Evolutionary conservation across 2,113 vertebrate species (phyloP), one percentile per base, ranked within the genome.

Genomic region (Condylura cristata): DNA sequence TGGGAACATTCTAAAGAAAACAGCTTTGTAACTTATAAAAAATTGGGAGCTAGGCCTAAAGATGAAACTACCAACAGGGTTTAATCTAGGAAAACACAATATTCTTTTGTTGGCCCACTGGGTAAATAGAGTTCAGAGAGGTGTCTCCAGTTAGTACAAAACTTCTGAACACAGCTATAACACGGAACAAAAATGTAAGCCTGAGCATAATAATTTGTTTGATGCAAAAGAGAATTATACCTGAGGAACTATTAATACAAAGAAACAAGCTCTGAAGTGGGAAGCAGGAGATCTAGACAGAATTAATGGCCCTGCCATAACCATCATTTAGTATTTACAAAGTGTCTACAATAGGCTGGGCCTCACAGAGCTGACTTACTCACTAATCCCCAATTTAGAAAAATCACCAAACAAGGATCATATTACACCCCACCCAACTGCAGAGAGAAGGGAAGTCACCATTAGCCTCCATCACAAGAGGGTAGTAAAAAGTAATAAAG

Each of bases 71-170:
- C 14, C 28, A 80, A 20, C 51, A 90, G 24, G 8, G 18, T 26
- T 79, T 76, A 74, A 48, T 56, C 20, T 34, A 56, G 53, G 88
- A 90, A 93, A 93, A 86, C 48, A 11, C 63, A 92, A 48, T 92
- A 90, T 89, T 75, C 44, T 89, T 93, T 78, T 89, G 60, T 91
- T 80, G 85, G 84, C 60, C 85, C 79, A 41, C 13, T 76, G 82
- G 65, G 60, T 66, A 72, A 91, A 89, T 20, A 89, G n/a, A 94
- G 76, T 89, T 71, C 60, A 92, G 24, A 82, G 32, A 84, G 51
- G 10, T 44, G 78, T 90, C 32, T 82, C 34, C 8, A 41, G 34
- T 88, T 66, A 82, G 58, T 34, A 44, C 22, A 80, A 88, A 90
- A 90, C 32, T 68, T 63, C 56, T 83, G 39, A 86, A 82, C 20